phyloP scores from a whole-genome alignment of 2,797 vertebrate species.

The Oreortyx pictus region DNA sequence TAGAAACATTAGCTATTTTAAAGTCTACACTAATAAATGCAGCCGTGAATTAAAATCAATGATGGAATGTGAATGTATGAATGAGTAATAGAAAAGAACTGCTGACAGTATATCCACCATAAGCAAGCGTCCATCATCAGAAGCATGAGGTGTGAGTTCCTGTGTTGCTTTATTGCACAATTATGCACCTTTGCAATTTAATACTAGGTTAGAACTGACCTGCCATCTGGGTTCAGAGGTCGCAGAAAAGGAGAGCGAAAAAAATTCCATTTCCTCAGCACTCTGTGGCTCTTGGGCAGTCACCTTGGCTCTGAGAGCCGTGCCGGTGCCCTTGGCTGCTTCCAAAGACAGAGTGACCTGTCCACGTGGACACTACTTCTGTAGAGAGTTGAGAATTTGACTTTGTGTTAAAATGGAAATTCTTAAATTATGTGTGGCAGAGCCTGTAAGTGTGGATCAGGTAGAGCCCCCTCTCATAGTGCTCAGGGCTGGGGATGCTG shows the following conservation, averaged over 20 bases:
- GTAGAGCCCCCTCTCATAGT: neutral
- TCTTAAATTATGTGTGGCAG: rapidly evolving
- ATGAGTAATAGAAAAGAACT: neutral
- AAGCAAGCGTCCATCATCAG: neutral
- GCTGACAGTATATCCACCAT: neutral
- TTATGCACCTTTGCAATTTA: neutral
- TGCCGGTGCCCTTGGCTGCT: neutral
- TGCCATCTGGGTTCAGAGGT: neutral
- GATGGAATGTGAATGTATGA: neutral
- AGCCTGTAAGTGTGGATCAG: neutral
- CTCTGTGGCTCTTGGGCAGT: rapidly evolving
- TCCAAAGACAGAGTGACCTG: rapidly evolving
- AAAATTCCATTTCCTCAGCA: neutral
- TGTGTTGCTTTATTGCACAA: neutral
- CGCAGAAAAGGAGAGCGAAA: neutral
- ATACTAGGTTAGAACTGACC: neutral
- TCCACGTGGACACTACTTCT: neutral
- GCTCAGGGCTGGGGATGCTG: neutral
- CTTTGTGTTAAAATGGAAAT: rapidly evolving
- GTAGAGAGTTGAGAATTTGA: neutral
- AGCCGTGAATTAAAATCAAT: neutral
- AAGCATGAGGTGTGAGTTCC: neutral
- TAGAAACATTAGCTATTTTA: neutral
- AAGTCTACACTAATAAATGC: neutral
- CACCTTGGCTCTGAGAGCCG: neutral